Evolutionary conservation across 35 echinoderm and acorn worm species (phyloP).

Genomic region (Diadema setosum): DNA sequence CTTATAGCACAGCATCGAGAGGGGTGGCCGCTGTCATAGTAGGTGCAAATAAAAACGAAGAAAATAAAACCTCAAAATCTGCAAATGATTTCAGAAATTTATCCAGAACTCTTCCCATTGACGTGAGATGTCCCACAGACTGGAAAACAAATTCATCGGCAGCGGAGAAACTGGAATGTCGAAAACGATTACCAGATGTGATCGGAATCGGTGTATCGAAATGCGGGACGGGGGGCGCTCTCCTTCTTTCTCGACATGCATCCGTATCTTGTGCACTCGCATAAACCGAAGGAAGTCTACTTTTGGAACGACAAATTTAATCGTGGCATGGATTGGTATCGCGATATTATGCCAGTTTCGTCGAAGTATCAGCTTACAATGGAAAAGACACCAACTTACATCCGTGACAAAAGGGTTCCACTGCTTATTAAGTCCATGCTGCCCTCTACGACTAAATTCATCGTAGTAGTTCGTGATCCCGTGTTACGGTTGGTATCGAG

Average conservation of each 20-base stretch:
- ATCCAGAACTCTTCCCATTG: too few relatives aligned
- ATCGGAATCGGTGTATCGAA: constrained; percentile 48
- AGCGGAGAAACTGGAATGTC: not conserved
- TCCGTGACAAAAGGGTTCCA: not conserved
- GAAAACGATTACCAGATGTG: constrained; percentile 15
- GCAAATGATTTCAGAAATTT: too few relatives aligned
- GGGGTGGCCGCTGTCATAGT: too few relatives aligned
- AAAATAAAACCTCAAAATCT: too few relatives aligned
- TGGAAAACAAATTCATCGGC: too few relatives aligned
- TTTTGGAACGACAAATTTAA: not conserved
- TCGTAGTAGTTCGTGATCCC: constrained; percentile 52
- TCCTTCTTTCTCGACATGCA: constrained; percentile 27
- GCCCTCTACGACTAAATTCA: constrained; percentile 26
- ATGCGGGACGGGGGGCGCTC: constrained; percentile 37
- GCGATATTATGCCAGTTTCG: not conserved
- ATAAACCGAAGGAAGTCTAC: not conserved
- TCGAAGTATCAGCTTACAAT: constrained; percentile 18
- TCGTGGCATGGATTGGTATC: constrained; percentile 17
- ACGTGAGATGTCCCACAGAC: too few relatives aligned
- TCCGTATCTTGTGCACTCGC: constrained; percentile 6
- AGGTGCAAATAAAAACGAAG: too few relatives aligned
- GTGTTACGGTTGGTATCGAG: constrained; percentile 27
- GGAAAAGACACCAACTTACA: constrained; percentile 46
- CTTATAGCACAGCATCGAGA: too few relatives aligned
- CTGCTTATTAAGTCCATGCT: not conserved